Evolutionary conservation across 2,797 vertebrate genomes (phyloP).

Genomic region (Esox masquinongy): DNA sequence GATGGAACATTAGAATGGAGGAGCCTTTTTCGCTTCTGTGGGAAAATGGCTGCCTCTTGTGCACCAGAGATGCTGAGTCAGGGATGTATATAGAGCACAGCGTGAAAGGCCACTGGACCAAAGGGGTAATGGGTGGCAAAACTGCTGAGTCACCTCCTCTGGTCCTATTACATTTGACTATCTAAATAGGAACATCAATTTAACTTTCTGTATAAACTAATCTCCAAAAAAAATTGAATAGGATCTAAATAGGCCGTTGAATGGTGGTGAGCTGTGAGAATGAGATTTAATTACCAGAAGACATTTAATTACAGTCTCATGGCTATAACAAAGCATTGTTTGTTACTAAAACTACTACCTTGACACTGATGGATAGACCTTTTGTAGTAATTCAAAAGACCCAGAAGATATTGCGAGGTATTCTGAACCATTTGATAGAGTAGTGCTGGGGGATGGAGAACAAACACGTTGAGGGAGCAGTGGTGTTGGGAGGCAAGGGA

Average conservation of each 20-base stretch:
- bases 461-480: constrained; percentile 31
- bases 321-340: neutral
- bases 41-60: constrained; percentile 71
- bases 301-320: neutral
- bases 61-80: constrained; percentile 60
- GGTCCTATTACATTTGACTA: neutral
- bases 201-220: neutral
- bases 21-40: constrained; percentile 38
- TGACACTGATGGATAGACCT: too few relatives aligned
- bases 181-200: neutral
- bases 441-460: constrained; percentile 2
- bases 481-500: constrained; percentile 45
- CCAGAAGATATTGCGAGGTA: neutral
- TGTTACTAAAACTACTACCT: neutral
- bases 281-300: neutral
- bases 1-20: constrained; percentile 25
- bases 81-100: constrained; percentile 51
- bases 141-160: constrained; percentile 7
- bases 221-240: neutral
- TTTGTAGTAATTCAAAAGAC: neutral
- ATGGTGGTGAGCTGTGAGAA: neutral
- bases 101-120: constrained; percentile 3
- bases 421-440: constrained; percentile 10
- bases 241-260: neutral
- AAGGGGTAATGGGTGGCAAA: neutral